Evolutionary conservation across 1,140 invertebrate genomes (phyloP), one percentile per base, ranked within the genome.

Genomic region (Aphaenogaster rudis): DNA sequence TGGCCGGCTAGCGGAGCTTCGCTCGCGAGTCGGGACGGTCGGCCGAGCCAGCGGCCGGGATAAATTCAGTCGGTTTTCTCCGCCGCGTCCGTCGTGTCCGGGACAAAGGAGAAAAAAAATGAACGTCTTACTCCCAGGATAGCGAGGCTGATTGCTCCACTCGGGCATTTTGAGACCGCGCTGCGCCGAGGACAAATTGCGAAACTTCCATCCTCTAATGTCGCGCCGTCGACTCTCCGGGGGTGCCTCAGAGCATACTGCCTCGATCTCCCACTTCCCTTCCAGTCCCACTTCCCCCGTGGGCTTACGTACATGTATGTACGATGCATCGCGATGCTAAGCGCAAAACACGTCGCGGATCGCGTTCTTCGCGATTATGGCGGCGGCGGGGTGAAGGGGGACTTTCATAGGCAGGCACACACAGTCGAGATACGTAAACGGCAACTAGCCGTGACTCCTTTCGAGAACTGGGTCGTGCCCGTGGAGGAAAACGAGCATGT

Each of bases 131-230:
- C 66, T 77, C 79, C 72, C 61, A 66, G 88, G 77, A 82, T 90
- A 81, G 86, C 80, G 86, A 67, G 67, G 91, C 91, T 94, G 93
- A 94, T 94, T 93, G 93, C 93, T 89, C 88, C 87, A 86, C 91
- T 91, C 89, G 88, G 42, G 88, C 91, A 81, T 91, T 94, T 91
- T 86, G 82, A 77, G 36, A 69, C 52, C 80, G 57, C 66, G 48
- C 78, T 50, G 85, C 88, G 88, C 84, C 89, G 88, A 28, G 91
- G 86, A 93, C 92, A 94, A 94, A 94, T 94, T 93, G 91, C 92
- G 90, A 93, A 93, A 94, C 92, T 94, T 91, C 74, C 50, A 33
- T 74, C 36, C 69, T 84, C 69, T 63, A 84, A 84, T 61, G 80
- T 50, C 80, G 80, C 80, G 28, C 36, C 21, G 52, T 42, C 6